Evolutionary conservation across 2,113 vertebrate species (phyloP), one percentile per base, ranked within the genome.

Genomic region (Toxostoma redivivum): DNA sequence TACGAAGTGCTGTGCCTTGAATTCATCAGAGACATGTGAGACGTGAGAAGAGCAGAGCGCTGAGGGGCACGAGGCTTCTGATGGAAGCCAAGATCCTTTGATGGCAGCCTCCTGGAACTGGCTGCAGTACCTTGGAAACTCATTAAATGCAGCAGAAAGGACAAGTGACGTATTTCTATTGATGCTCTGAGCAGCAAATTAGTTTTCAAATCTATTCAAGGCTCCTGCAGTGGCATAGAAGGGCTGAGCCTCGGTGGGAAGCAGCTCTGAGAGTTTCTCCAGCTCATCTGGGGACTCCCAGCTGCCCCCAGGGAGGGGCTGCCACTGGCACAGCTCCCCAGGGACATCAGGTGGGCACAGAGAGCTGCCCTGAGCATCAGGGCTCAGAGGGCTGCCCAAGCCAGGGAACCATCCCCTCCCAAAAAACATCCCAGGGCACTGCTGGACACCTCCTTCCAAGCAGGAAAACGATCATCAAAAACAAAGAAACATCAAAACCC

Each of bases 101-200:
- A 93, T 27, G 11, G 92, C 58, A 95, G 94, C 94, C 92, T 95
- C 56, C 85, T 87, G 81, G 81, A 97, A 96, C 58, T 69, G 74
- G 95, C 84, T 80, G 72, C 93, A 86, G 78, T 60, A 96, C 81
- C 88, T 94, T 90, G 81, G 94, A 92, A 97, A 92, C 86, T 92
- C 95, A 96, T 96, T 96, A 96, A 97, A 94, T 35, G 47, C 73
- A 93, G 80, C 94, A 96, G 92, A 96, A 98, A 95, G 91, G 87
- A 93, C 84, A 71, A 92, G 85, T 93, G 94, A 96, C 11, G 8
- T 71, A 54, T 76, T 79, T 80, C 67, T 91, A 80, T 28, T 78
- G 85, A 92, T 87, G 90, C 81, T 93, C 88, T 81, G 81, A 89
- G 90, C 97, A 96, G 91, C 83, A 97, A 95, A 97, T 96, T 86